Percentiles rank a stretch among this genome's conserved stretches.
Evolutionary conservation across 2,797 vertebrate species (phyloP).

Genomic region (Fistularia commersonii): DNA sequence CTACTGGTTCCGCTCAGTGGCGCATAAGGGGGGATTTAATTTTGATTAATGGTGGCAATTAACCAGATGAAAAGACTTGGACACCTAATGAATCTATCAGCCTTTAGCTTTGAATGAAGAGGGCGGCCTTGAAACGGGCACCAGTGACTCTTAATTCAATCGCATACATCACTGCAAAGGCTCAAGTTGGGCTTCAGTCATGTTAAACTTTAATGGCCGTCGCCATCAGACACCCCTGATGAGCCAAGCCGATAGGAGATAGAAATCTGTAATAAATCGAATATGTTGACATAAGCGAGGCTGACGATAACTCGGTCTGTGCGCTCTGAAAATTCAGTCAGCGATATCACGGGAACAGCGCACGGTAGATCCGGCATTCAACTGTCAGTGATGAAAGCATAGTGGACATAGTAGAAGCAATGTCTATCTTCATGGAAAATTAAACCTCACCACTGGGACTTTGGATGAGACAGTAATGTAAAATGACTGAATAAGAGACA

Average conservation of each 20-base stretch:
- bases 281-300: slow-evolving; percentile 25
- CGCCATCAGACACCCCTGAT: slow-evolving; percentile 30
- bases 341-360: slow-evolving; percentile 10
- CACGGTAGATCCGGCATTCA: slow-evolving; percentile 3
- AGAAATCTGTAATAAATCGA: slow-evolving; percentile 40
- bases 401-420: slow-evolving; percentile 17
- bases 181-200: slow-evolving; percentile 18
- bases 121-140: slow-evolving; percentile 32
- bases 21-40: slow-evolving; percentile 18
- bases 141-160: slow-evolving; percentile 34
- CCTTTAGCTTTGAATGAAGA: slow-evolving; percentile 22
- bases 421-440: slow-evolving; percentile 30
- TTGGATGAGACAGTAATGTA: slow-evolving; percentile 10
- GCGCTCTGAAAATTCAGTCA: slow-evolving; percentile 10
- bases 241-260: slow-evolving; percentile 18
- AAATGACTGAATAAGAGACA: slow-evolving; percentile 23
- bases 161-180: slow-evolving; percentile 46
- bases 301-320: slow-evolving; percentile 15
- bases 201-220: slow-evolving; percentile 23
- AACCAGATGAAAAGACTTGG: slow-evolving; percentile 46
- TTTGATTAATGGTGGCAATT: slow-evolving; percentile 63
- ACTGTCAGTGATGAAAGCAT: slow-evolving; percentile 10
- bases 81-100: slow-evolving; percentile 47
- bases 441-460: slow-evolving; percentile 22
- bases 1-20: slow-evolving; percentile 25